phyloP scores from a whole-genome alignment of 2,888 invertebrate genomes.

The Eupithecia centaureata region DNA sequence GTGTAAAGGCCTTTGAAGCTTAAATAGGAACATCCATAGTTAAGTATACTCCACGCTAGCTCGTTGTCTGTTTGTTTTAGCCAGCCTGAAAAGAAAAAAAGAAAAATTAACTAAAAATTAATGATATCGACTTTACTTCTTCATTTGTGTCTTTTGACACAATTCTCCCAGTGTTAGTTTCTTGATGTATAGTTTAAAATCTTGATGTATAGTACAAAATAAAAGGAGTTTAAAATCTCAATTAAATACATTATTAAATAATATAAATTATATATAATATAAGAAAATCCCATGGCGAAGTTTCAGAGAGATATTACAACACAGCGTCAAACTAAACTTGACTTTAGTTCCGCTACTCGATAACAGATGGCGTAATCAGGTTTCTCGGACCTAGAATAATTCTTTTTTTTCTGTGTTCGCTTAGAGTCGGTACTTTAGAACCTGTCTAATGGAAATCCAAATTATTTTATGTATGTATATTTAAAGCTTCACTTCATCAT shows the following conservation, averaged over 20 bases:
- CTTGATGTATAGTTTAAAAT: too few relatives aligned
- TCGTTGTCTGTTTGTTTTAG: conserved; percentile 45
- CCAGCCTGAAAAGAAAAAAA: conserved; percentile 65
- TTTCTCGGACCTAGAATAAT: neutral
- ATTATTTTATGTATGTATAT: neutral
- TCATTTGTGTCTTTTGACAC: too few relatives aligned
- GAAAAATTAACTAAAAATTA: neutral
- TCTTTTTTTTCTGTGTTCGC: neutral
- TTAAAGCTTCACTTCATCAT: neutral
- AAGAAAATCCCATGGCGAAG: neutral
- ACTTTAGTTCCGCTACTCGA: conserved; percentile 16
- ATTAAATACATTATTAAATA: too few relatives aligned
- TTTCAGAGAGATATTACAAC: neutral
- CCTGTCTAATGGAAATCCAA: neutral
- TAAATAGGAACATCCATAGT: conserved; percentile 72
- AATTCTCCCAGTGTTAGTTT: too few relatives aligned
- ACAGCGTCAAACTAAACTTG: neutral
- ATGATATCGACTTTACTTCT: neutral
- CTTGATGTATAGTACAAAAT: too few relatives aligned
- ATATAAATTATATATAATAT: neutral
- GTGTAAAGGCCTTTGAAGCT: conserved; percentile 54
- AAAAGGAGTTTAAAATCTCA: too few relatives aligned
- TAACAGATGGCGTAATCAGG: conserved; percentile 28
- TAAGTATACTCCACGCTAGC: conserved; percentile 63
- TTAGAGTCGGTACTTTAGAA: neutral